Evolutionary conservation across 2,797 vertebrate genomes (phyloP).

Genomic region (Fistularia tabacaria): DNA sequence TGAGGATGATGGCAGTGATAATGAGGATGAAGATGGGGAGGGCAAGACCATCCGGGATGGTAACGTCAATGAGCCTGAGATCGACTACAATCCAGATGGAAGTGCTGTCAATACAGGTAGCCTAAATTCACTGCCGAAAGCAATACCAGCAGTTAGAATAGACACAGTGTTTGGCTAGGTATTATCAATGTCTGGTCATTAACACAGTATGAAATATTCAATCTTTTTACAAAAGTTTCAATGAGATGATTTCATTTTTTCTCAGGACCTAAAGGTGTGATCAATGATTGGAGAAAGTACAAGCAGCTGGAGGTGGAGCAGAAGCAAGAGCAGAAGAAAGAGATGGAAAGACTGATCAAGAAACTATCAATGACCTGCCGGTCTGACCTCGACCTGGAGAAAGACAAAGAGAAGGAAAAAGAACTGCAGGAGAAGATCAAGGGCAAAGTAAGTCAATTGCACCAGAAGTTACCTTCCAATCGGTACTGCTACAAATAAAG

Average conservation of each 20-base stretch:
- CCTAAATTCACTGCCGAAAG: not conserved
- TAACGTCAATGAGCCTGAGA: slow-evolving; percentile 65
- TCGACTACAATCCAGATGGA: slow-evolving; percentile 82
- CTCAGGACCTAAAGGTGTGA: slow-evolving; percentile 94
- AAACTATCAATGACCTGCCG: slow-evolving; percentile 92
- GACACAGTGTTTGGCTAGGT: too few relatives aligned
- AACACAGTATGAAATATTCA: not conserved
- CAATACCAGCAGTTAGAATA: not conserved
- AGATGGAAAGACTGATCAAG: slow-evolving; percentile 93
- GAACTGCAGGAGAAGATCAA: slow-evolving; percentile 89
- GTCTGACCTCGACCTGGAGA: slow-evolving; percentile 87
- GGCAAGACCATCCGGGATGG: slow-evolving; percentile 70
- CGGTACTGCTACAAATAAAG: too few relatives aligned
- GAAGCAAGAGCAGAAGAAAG: slow-evolving; percentile 87
- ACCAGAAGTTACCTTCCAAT: not conserved
- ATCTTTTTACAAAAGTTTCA: not conserved
- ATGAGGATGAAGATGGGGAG: slow-evolving; percentile 80
- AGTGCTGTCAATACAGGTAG: slow-evolving; percentile 92
- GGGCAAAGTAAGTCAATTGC: slow-evolving; percentile 80
- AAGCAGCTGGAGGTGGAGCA: slow-evolving; percentile 97
- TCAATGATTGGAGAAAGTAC: slow-evolving; percentile 96
- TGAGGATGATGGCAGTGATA: slow-evolving; percentile 92
- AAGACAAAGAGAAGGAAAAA: slow-evolving; percentile 85
- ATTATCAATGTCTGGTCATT: not conserved
- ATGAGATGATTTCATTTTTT: not conserved